These are phyloP conservation scores for Morelia viridis DNA, from an alignment of 2,797 vertebrate species.

Conservation along the genomic window DNA sequence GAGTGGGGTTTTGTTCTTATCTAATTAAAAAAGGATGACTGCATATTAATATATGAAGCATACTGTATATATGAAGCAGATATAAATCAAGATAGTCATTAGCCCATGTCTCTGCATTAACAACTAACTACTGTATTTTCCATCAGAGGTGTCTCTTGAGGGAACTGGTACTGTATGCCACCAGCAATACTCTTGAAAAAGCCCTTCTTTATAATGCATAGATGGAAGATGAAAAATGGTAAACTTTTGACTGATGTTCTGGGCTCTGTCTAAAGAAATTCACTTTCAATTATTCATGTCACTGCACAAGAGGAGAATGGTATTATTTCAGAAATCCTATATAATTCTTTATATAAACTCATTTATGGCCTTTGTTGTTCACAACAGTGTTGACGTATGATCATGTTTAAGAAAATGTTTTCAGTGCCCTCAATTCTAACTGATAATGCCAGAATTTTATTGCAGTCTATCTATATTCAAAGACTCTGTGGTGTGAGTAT, in stretches of 20 bases:
- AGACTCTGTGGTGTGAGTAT: neutral
- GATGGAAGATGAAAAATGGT: neutral
- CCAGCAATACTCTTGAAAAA: neutral
- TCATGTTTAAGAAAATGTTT: slow-evolving; percentile 10
- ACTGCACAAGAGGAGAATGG: neutral
- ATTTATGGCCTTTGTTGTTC: slow-evolving; percentile 15
- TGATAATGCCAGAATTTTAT: neutral
- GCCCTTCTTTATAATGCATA: neutral
- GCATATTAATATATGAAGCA: neutral
- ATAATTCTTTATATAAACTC: neutral
- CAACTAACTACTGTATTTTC: neutral
- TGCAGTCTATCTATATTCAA: neutral
- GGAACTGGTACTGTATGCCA: neutral
- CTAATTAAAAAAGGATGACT: neutral
- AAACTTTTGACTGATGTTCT: neutral
- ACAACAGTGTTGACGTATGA: neutral
- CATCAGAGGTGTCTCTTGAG: neutral
- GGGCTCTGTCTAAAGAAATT: neutral
- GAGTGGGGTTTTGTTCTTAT: neutral
- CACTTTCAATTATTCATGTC: slow-evolving; percentile 8
- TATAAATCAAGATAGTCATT: neutral
- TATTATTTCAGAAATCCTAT: neutral
- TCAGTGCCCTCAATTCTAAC: neutral
- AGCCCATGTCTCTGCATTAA: neutral
- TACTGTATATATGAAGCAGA: neutral